phyloP scores from a whole-genome alignment of 2,113 vertebrate species.

The Xyrauchen texanus region DNA sequence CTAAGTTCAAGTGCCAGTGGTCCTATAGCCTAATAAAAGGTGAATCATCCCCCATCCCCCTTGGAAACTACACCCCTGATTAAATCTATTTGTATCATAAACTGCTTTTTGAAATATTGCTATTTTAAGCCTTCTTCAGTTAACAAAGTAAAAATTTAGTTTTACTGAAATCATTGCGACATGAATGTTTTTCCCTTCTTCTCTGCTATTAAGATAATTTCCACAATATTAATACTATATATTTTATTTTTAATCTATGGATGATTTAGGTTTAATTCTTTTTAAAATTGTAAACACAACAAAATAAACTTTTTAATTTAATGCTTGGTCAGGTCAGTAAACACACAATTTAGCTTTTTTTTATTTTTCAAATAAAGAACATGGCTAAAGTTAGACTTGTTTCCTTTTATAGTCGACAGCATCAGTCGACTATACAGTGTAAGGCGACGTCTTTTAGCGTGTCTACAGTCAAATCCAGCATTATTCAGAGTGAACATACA shows the following conservation, averaged over 20 bases:
- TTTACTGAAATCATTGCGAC: no score
- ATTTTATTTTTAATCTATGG: neutral
- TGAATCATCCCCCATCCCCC: no score
- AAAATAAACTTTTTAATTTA: conserved; percentile 33
- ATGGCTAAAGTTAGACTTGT: conserved; percentile 61
- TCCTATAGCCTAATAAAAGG: no score
- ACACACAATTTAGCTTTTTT: conserved; percentile 64
- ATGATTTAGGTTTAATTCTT: neutral
- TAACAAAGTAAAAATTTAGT: no score
- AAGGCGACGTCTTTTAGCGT: conserved; percentile 71
- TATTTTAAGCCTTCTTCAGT: no score
- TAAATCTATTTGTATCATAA: no score
- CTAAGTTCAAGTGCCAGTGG: no score
- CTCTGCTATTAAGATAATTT: conserved; percentile 28
- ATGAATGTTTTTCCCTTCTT: no score
- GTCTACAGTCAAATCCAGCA: conserved; percentile 67
- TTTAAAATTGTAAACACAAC: neutral
- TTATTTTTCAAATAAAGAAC: conserved; percentile 69
- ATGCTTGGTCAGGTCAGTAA: conserved; percentile 63
- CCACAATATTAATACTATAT: neutral
- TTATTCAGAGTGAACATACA: conserved; percentile 59
- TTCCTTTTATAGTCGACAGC: conserved; percentile 65
- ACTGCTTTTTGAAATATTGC: no score
- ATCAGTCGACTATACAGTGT: conserved; percentile 73
- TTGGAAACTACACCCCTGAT: no score